Evolutionary conservation across 2,113 vertebrate genomes (phyloP).

Genomic region (Piprites chloris): DNA sequence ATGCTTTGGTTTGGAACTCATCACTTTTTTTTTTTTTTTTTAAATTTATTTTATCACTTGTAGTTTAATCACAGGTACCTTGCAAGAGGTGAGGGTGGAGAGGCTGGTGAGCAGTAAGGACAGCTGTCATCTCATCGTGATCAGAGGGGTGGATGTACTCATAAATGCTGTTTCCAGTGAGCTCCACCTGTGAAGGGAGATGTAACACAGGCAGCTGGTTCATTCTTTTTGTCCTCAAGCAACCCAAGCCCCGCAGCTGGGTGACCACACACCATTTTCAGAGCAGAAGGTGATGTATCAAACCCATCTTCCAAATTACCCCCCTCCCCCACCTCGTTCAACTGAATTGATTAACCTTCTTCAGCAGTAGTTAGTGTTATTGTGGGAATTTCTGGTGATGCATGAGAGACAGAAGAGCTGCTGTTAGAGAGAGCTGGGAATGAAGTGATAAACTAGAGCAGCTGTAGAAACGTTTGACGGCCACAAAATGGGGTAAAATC

Average conservation of each 20-base stretch:
- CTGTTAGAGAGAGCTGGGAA: not conserved
- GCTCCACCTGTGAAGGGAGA: slow-evolving; percentile 83
- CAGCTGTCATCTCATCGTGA: slow-evolving; percentile 92
- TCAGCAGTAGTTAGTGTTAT: not conserved
- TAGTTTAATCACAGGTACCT: slow-evolving; percentile 70
- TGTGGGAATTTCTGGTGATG: not conserved
- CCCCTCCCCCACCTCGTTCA: too few relatives aligned
- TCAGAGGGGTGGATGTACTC: slow-evolving; percentile 96
- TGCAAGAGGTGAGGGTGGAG: slow-evolving; percentile 85
- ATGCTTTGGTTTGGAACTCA: not conserved
- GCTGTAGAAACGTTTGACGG: not conserved
- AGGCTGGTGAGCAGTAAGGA: slow-evolving; percentile 85
- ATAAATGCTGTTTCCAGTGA: slow-evolving; percentile 95
- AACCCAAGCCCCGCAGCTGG: not conserved
- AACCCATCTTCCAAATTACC: not conserved
- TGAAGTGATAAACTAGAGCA: not conserved
- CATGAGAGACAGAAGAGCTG: not conserved
- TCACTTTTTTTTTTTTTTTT: not conserved
- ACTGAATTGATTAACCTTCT: not conserved
- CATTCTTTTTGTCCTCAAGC: not conserved
- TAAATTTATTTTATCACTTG: not conserved
- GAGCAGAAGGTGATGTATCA: not conserved
- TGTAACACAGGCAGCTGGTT: not conserved
- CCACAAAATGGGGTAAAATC: not conserved
- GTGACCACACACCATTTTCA: not conserved